phyloP scores from a whole-genome alignment of 53 echinoderm and acorn worm genomes.

The Pentamera pediparva region DNA sequence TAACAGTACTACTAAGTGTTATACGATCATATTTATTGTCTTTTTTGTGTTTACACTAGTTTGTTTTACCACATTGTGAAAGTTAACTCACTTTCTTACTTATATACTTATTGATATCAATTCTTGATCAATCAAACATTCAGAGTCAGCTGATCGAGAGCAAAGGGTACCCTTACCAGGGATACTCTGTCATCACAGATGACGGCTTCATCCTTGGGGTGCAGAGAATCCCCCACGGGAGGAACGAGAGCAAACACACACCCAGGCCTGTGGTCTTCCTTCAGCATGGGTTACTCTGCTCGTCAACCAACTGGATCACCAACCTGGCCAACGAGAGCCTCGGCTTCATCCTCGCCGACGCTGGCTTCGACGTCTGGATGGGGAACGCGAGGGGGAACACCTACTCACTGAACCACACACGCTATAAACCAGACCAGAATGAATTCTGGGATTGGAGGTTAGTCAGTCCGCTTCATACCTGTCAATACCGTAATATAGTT shows the following conservation, averaged over 20 bases:
- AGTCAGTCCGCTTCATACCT: too few relatives aligned
- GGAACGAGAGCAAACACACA: constrained; percentile 60
- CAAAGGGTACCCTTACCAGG: constrained; percentile 83
- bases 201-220: constrained; percentile 91
- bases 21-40: too few relatives aligned
- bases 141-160: constrained; percentile 87
- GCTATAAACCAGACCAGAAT: constrained; percentile 51
- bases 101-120: too few relatives aligned
- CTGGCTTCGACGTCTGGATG: constrained; percentile 94
- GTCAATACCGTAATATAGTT: too few relatives aligned
- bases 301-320: constrained; percentile 95
- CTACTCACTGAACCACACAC: constrained; percentile 56
- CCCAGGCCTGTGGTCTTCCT: constrained; percentile 84
- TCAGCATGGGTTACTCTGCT: constrained; percentile 85
- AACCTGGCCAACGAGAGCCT: constrained; percentile 94
- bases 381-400: constrained; percentile 82
- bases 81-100: too few relatives aligned
- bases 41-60: too few relatives aligned
- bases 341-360: constrained; percentile 86
- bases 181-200: constrained; percentile 58
- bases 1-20: too few relatives aligned
- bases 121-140: not conserved
- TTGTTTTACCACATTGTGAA: too few relatives aligned
- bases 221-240: constrained; percentile 77
- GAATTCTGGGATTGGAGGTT: constrained; percentile 97